Evolutionary conservation across 2,888 invertebrate species (phyloP).

Genomic region (Cataglyphis albicans): DNA sequence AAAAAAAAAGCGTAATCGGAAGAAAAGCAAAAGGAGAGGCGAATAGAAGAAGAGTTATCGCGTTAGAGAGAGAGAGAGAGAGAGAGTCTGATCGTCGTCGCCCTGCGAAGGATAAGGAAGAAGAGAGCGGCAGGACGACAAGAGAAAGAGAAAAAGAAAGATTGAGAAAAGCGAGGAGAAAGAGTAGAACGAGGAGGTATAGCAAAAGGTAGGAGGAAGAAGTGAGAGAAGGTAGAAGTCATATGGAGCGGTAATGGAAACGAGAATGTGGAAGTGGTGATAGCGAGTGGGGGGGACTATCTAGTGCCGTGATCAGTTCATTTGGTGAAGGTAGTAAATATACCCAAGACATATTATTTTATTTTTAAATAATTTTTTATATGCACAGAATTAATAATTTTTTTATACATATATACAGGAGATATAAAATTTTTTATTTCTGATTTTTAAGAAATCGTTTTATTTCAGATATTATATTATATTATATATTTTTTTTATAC

Average conservation of each 20-base stretch:
- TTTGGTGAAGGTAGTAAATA: background rate
- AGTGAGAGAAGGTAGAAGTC: constrained; percentile 53
- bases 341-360: background rate
- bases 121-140: constrained; percentile 34
- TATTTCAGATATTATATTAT: background rate
- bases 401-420: background rate
- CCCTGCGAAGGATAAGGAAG: constrained; percentile 58
- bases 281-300: background rate
- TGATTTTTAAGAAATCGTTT: background rate
- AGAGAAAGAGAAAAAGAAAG: constrained; percentile 32
- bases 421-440: background rate
- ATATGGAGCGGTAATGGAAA: constrained; percentile 47
- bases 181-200: constrained; percentile 51
- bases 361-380: background rate
- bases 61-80: too few relatives aligned
- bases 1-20: constrained; percentile 61
- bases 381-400: background rate
- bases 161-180: constrained; percentile 60
- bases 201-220: constrained; percentile 42
- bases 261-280: constrained; percentile 25
- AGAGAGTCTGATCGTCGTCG: constrained; percentile 74
- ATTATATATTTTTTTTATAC: too few relatives aligned
- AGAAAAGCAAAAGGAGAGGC: constrained; percentile 43
- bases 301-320: constrained; percentile 24
- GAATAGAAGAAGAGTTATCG: constrained; percentile 72